Evolutionary conservation across 1,140 invertebrate species (phyloP).

Genomic region (Ridgeia piscesae): DNA sequence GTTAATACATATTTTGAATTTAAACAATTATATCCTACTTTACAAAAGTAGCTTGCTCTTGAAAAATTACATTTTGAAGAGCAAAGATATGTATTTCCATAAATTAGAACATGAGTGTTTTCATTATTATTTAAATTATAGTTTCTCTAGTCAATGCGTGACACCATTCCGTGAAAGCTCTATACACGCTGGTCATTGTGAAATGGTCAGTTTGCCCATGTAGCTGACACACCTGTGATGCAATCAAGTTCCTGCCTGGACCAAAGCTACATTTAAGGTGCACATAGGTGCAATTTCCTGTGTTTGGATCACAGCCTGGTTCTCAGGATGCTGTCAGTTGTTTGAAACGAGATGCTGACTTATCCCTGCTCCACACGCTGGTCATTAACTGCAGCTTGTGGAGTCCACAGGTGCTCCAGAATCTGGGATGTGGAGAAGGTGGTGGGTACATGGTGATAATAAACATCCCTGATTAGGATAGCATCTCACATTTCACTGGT

Average conservation of each 20-base stretch:
- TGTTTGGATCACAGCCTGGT: not conserved
- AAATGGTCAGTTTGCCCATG: not conserved
- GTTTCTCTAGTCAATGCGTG: not conserved
- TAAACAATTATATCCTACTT: too few relatives aligned
- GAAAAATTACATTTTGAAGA: not conserved
- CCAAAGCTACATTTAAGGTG: not conserved
- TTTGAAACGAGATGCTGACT: not conserved
- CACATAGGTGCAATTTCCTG: not conserved
- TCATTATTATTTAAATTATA: not conserved
- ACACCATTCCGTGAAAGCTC: not conserved
- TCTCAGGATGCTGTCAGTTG: not conserved
- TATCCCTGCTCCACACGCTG: not conserved
- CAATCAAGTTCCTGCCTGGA: not conserved
- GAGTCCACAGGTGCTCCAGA: not conserved
- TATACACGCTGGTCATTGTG: not conserved
- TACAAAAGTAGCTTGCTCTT: too few relatives aligned
- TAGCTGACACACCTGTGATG: not conserved
- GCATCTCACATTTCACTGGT: not conserved
- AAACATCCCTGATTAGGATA: not conserved
- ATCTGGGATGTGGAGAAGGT: not conserved
- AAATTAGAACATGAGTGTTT: not conserved
- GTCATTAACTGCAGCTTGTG: not conserved
- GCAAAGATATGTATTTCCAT: too few relatives aligned
- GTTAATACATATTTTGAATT: too few relatives aligned
- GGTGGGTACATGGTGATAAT: not conserved